Evolutionary conservation across 2,888 invertebrate genomes (phyloP).

Genomic region (Spilarctia lutea): DNA sequence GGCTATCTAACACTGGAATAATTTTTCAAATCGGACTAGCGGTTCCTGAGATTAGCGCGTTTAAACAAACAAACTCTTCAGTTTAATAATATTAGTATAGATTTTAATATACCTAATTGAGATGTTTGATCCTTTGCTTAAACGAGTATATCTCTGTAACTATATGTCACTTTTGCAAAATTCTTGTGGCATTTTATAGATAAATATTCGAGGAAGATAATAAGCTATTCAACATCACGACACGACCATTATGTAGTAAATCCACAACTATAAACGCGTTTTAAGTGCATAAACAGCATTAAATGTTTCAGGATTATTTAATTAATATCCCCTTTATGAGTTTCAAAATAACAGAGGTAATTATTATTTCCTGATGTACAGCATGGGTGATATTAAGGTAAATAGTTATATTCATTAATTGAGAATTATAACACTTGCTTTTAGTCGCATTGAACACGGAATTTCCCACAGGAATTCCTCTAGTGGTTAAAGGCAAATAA

Average conservation of each 20-base stretch:
- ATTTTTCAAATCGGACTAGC: no score
- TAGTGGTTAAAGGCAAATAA: not conserved
- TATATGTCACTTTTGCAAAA: not conserved
- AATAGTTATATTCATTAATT: not conserved
- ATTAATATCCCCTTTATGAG: not conserved
- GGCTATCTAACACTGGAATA: no score
- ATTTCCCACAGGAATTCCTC: slow-evolving; percentile 4
- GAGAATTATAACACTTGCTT: not conserved
- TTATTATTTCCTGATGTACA: not conserved
- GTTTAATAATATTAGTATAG: no score
- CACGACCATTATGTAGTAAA: not conserved
- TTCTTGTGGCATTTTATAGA: not conserved
- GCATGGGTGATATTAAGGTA: not conserved
- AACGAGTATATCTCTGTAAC: not conserved
- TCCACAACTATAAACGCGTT: not conserved
- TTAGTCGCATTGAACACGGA: slow-evolving; percentile 5
- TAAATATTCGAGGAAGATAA: not conserved
- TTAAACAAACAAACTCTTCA: no score
- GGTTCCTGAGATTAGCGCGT: no score
- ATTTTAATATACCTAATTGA: not conserved
- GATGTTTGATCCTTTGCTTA: not conserved
- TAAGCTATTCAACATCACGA: not conserved
- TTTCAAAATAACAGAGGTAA: not conserved
- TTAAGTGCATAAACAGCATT: not conserved
- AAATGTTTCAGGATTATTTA: not conserved